Evolutionary conservation across 2,888 invertebrate genomes (phyloP), one percentile per base, ranked within the genome.

Genomic region (Prosopocoilus inquinatus): DNA sequence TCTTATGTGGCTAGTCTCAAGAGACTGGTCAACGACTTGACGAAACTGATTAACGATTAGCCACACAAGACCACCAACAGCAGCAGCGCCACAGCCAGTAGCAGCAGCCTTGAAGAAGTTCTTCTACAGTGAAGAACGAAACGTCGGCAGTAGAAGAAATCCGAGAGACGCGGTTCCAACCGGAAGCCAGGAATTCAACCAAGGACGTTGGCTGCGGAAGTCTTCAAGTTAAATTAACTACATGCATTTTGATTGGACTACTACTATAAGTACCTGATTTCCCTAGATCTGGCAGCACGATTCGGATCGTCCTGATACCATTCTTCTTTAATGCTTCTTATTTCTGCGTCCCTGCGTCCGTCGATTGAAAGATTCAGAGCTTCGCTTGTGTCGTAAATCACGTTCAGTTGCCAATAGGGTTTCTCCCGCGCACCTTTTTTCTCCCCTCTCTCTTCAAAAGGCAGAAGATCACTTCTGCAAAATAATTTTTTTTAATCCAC

Each of bases 371-470:
- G 35, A 9, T 53, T 47, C 8, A 70, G 44, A 3, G 32, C 8
- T 39, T 68, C 67, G 3, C 50, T 59, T 7, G 39, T 12, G 50
- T 64, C 63, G 9, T 59, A 62, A 33, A 70, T 54, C 15, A 66
- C 54, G 47, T 70, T 60, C 39, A 74, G 52, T 4, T 58, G 52
- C 70, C 71, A 74, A 43, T 52, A 62, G 2, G 74, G 75, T 39
- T 59, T 56, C 32, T 57, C 56, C 3, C 5, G n/a, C 12, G 7
- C 5, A 13, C 16, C 13, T 32, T 9, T 12, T n/a, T 15, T n/a
- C 3, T 16, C 7, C 1, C 12, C 13, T 50, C 16, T 49, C 32
- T 12, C 9, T 2, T 44, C 9, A 15, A 12, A 4, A 2, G 12
- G 11, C 11, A 16, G 28, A 43, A 13, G 13, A 9, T 20, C 33